Evolutionary conservation across 2,113 vertebrate genomes (phyloP).

Genomic region (Reinhardtius hippoglossoides): DNA sequence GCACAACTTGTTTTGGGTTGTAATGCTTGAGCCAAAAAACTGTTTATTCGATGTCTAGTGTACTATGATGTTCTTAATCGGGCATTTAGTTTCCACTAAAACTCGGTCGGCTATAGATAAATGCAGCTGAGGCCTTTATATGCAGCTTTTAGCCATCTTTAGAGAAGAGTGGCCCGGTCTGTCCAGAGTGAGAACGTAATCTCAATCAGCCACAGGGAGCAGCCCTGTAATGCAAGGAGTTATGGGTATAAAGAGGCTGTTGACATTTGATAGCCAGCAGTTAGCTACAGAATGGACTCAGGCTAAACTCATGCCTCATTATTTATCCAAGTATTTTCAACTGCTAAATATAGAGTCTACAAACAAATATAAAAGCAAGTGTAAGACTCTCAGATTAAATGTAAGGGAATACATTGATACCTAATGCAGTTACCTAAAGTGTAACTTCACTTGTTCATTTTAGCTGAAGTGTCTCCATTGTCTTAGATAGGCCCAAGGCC

Average conservation of each 20-base stretch:
- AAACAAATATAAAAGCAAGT: background rate
- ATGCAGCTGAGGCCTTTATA: conserved; percentile 9
- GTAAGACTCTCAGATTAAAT: background rate
- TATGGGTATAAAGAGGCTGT: conserved; percentile 22
- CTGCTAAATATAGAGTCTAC: background rate
- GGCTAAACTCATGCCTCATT: background rate
- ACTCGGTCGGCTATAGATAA: background rate
- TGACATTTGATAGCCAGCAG: conserved; percentile 4
- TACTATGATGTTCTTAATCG: conserved; percentile 1
- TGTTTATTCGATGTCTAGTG: conserved; percentile 8
- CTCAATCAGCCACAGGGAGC: conserved; percentile 7
- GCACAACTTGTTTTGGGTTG: conserved; percentile 7
- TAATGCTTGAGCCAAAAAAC: background rate
- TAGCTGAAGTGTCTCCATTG: no score
- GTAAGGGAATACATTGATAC: background rate
- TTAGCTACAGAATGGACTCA: background rate
- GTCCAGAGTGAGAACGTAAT: conserved; percentile 11
- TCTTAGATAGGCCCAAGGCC: no score
- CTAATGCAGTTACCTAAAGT: no score
- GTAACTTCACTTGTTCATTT: no score
- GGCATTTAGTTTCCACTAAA: conserved; percentile 6
- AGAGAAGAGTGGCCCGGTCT: background rate
- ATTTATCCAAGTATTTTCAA: background rate
- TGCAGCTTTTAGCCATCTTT: background rate
- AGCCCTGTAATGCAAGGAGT: conserved; percentile 1